These are phyloP conservation scores for Enteromius viviparus DNA, from an alignment of 2,797 vertebrate species.

Conservation along the genomic window DNA sequence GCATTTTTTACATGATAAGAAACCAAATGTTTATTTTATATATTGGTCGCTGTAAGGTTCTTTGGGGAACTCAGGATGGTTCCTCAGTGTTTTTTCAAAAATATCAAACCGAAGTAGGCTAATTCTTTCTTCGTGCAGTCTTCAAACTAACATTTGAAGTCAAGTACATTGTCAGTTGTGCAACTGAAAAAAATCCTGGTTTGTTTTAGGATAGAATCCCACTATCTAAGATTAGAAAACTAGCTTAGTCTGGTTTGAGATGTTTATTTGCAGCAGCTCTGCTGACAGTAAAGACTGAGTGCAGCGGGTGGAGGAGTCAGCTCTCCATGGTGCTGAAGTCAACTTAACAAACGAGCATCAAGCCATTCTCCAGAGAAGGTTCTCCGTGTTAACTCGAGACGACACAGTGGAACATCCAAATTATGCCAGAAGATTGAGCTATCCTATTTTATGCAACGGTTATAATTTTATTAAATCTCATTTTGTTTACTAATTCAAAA, in stretches of 20 bases:
- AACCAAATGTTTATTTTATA: background rate
- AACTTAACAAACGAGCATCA: background rate
- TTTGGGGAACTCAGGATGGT: background rate
- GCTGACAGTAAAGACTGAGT: slow-evolving; percentile 8
- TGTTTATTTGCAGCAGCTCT: background rate
- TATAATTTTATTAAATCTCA: background rate
- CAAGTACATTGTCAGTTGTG: background rate
- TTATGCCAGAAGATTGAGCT: background rate
- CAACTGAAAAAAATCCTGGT: background rate
- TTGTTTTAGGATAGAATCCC: background rate
- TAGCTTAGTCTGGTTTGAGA: background rate
- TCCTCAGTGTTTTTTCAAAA: background rate
- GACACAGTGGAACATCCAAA: background rate
- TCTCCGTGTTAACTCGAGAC: background rate
- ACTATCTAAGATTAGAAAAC: background rate
- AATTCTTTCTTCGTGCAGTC: background rate
- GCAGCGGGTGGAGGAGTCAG: slow-evolving; percentile 43
- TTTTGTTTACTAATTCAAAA: background rate
- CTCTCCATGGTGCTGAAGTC: slow-evolving; percentile 80
- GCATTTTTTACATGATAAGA: background rate
- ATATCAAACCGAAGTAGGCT: background rate
- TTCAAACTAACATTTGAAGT: background rate
- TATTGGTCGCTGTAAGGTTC: background rate
- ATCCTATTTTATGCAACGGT: too few relatives aligned
- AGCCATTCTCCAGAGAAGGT: background rate